phyloP scores from a whole-genome alignment of 92 coral and sea anemone genomes.

The Epizoanthus ramosus region DNA sequence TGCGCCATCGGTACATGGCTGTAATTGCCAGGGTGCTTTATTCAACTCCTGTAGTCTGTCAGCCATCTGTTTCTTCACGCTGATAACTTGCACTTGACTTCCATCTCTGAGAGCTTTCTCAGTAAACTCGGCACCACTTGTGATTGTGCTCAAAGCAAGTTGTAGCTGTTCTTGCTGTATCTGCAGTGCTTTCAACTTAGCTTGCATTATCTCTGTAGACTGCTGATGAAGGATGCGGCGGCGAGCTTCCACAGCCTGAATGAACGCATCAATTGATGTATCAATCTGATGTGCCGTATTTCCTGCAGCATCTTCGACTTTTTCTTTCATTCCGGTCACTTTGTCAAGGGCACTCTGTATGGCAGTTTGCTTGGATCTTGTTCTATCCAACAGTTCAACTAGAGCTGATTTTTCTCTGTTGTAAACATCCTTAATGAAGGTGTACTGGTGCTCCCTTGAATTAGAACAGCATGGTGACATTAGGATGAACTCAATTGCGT shows the following conservation, averaged over 20 bases:
- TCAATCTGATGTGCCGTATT: slow-evolving; percentile 22
- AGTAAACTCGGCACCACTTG: slow-evolving; percentile 60
- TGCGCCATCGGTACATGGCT: slow-evolving; percentile 43
- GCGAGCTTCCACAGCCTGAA: slow-evolving; percentile 17
- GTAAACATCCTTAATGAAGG: slow-evolving; percentile 54
- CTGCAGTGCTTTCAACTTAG: slow-evolving; percentile 47
- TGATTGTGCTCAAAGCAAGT: slow-evolving; percentile 42
- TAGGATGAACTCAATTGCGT: not conserved
- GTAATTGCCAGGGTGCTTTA: slow-evolving; percentile 22
- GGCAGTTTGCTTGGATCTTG: slow-evolving; percentile 21
- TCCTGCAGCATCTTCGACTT: slow-evolving; percentile 18
- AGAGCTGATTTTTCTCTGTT: slow-evolving; percentile 36
- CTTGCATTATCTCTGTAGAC: slow-evolving; percentile 11
- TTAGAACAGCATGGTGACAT: not conserved
- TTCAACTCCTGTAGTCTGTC: slow-evolving; percentile 45
- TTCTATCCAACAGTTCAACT: slow-evolving; percentile 26
- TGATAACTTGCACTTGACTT: slow-evolving; percentile 56
- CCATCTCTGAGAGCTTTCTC: slow-evolving; percentile 57
- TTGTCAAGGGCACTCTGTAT: slow-evolving; percentile 32
- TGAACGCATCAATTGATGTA: slow-evolving; percentile 19
- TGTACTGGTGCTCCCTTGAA: slow-evolving; percentile 48
- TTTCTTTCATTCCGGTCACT: slow-evolving; percentile 35
- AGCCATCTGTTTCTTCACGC: slow-evolving; percentile 52
- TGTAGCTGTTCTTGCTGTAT: slow-evolving; percentile 50
- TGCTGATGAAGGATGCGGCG: slow-evolving; percentile 11